A percentile compares a stretch with the other conserved stretches of the same genome.
Evolutionary conservation across 92 coral and sea anemone genomes (phyloP).

Genomic region (Metridium senile): DNA sequence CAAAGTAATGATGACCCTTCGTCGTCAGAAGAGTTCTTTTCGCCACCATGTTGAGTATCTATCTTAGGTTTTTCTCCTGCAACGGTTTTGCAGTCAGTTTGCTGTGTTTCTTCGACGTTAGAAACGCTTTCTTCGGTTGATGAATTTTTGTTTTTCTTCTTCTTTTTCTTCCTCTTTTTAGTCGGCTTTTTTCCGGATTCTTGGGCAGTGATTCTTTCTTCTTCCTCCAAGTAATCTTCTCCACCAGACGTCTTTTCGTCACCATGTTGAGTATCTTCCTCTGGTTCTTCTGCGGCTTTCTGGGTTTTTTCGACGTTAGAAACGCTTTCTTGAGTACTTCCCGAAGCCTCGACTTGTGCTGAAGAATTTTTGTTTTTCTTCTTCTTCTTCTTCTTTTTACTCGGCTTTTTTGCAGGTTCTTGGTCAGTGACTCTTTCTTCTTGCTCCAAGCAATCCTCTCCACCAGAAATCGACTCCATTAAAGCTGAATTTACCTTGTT

Average conservation of each 20-base stretch:
- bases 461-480: neutral
- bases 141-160: neutral
- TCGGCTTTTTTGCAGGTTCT: neutral
- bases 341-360: neutral
- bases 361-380: neutral
- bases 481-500: too few species aligned
- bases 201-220: neutral
- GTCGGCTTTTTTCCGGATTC: neutral
- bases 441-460: neutral
- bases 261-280: neutral
- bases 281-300: neutral
- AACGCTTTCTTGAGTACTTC: neutral
- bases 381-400: slow-evolving; percentile 15
- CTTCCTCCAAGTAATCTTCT: neutral
- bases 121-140: neutral
- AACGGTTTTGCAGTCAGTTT: neutral
- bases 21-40: neutral
- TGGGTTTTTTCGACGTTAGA: neutral
- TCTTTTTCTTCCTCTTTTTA: slow-evolving; percentile 4
- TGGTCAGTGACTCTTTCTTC: neutral
- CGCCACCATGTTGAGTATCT: neutral
- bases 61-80: neutral
- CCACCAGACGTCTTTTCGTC: too few species aligned
- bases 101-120: neutral
- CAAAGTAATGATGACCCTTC: neutral